Base-by-base conservation (phyloP, 2,797 vertebrate species). In the Valencia hispanica region DNA sequence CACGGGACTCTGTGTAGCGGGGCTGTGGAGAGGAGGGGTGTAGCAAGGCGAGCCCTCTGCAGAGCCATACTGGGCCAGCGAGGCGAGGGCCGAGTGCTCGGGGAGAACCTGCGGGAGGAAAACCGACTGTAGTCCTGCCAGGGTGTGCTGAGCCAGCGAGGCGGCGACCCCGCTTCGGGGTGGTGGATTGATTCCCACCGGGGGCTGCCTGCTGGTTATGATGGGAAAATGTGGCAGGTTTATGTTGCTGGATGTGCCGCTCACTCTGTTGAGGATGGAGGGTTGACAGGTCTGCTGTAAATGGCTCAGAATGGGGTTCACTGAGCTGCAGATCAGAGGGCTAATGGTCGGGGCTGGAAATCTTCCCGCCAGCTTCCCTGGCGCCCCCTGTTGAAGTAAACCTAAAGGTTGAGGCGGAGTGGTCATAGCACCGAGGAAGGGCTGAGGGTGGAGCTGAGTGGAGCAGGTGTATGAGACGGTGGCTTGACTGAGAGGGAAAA, bases 1-100 rank as follows among this genome's bases (percentile, higher is more conserved):
- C 17, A 81, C 94, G 0, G 97, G 97, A 92, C 97, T 98, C 92
- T 96, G 96, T 72, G 89, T 79, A 0, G 91, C 93, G 45, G 97
- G 96, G 68, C 95, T 97, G 86, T 93, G 96, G 79, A 93, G 92
- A 36, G 95, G 94, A 77, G 96, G 95, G 0, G 96, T 96, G 73
- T 92, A 95, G 90, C 89, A 95, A 70, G 96, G 96, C 5, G 96
- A 96, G 63, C 75, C 93, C 41, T 93, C 90, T 6, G 86, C 92
- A 0, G 96, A 96, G 74, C 94, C 93, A 6, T 95, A 95, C 88
- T 96, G 95, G 72, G 95, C 91, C 78, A 96, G 82, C 17, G 94
- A 94, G 76, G 94, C 91, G 17, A 96, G 95, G 84, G 96, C 94
- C 0, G 96, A 96, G 80, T 93, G 93, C 85, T 97, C 97, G 0